Conservation (phyloP, 2,797 vertebrate genomes). For the Chaetodon trifasciatus region DNA sequence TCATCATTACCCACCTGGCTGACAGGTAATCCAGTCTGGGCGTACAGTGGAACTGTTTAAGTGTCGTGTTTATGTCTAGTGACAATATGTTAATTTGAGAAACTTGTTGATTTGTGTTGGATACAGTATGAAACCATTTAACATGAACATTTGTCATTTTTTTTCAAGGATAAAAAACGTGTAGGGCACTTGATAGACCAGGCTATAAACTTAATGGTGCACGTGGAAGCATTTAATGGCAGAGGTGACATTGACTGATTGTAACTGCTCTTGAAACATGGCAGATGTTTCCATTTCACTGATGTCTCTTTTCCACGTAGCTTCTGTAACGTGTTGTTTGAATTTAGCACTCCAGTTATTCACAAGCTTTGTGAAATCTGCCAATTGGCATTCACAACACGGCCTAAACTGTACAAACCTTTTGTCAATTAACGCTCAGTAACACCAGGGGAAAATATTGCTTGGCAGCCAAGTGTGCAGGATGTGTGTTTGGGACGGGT, state of each 20-base stretch:
- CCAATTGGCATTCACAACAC: constrained; percentile 62
- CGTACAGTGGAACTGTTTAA: neutral
- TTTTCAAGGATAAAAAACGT: neutral
- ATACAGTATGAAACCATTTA: neutral
- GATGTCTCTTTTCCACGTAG: constrained; percentile 6
- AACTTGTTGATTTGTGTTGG: neutral
- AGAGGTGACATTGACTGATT: constrained; percentile 27
- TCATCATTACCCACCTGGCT: neutral
- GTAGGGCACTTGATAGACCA: neutral
- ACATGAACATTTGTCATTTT: neutral
- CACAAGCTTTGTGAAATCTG: constrained; percentile 56
- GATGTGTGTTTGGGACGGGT: neutral
- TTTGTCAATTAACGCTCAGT: constrained; percentile 65
- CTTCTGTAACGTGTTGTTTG: neutral
- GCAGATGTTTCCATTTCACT: constrained; percentile 14
- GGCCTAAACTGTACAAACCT: constrained; percentile 63
- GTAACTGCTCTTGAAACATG: constrained; percentile 12
- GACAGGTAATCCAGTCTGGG: neutral
- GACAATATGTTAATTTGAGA: neutral
- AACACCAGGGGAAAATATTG: constrained; percentile 56
- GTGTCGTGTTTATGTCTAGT: neutral
- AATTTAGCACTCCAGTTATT: constrained; percentile 38
- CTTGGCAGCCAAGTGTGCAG: constrained; percentile 39
- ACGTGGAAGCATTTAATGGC: constrained; percentile 18
- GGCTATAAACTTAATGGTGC: neutral